Evolutionary conservation across 2,797 vertebrate genomes (phyloP).

Genomic region (Pygocentrus nattereri): DNA sequence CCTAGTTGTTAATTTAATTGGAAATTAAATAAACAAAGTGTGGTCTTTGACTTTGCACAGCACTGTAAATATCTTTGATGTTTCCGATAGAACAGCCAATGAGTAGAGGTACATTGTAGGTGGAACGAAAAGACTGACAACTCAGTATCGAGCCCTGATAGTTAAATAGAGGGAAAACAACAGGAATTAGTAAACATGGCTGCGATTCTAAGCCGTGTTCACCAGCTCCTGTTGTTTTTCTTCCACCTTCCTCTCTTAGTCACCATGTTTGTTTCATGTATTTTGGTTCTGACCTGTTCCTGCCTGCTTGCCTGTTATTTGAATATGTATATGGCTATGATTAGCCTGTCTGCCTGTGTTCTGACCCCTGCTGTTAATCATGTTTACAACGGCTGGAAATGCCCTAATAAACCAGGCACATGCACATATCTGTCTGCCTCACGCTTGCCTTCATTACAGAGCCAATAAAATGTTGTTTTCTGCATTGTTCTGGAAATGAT

Average conservation of each 20-base stretch:
- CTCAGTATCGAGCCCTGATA: too few species aligned
- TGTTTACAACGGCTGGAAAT: background rate
- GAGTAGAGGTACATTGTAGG: too few species aligned
- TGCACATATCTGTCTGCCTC: background rate
- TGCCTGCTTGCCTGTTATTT: background rate
- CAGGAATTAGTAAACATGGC: too few species aligned
- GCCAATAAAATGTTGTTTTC: background rate
- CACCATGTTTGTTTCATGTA: background rate
- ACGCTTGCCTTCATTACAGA: background rate
- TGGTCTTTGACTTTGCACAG: too few species aligned
- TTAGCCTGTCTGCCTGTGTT: background rate
- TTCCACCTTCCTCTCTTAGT: background rate
- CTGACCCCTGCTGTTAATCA: slow-evolving; percentile 19
- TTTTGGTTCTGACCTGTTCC: background rate
- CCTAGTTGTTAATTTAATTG: too few species aligned
- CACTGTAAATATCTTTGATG: too few species aligned
- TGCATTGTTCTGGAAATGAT: background rate
- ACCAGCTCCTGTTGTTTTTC: too few species aligned
- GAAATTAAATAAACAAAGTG: too few species aligned
- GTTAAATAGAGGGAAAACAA: too few species aligned
- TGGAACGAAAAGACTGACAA: too few species aligned
- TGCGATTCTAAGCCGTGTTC: background rate
- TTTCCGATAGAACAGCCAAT: too few species aligned
- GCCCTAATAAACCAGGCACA: background rate
- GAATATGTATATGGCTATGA: background rate